Percentiles rank a stretch among this genome's conserved stretches.
These are phyloP conservation scores for Musca vetustissima DNA, from an alignment of 1,140 invertebrate genomes.

Conservation along the genomic window DNA sequence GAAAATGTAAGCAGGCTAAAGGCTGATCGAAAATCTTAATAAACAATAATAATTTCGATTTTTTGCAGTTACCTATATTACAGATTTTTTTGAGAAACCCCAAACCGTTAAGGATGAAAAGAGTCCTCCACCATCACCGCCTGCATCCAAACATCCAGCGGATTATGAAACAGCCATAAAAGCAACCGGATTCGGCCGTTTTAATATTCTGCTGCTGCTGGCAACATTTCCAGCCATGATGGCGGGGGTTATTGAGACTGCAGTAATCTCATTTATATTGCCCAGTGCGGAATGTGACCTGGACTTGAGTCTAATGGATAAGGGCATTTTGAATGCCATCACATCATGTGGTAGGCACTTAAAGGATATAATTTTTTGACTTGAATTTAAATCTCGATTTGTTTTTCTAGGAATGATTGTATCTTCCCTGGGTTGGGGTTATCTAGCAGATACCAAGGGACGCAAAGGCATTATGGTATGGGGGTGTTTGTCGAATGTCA, in stretches of 20 bases:
- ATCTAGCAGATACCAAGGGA: conserved; percentile 75
- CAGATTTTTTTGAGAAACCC: too few species aligned
- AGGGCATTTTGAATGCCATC: conserved; percentile 70
- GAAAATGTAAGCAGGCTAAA: too few species aligned
- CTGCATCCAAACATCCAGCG: conserved; percentile 45
- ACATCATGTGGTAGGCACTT: conserved; percentile 66
- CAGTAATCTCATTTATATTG: conserved; percentile 57
- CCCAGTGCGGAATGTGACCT: conserved; percentile 73
- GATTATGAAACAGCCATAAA: conserved; percentile 67
- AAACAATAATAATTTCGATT: too few species aligned
- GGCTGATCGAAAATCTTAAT: too few species aligned
- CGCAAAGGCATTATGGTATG: conserved; percentile 68
- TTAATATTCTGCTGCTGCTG: conserved; percentile 65
- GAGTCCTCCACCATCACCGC: neutral
- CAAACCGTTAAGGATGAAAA: neutral
- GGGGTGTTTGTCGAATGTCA: conserved; percentile 68
- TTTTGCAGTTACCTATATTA: too few species aligned
- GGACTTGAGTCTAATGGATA: conserved; percentile 63
- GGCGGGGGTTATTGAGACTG: neutral
- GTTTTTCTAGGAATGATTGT: conserved; percentile 70
- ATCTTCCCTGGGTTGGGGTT: conserved; percentile 81
- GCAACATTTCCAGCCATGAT: conserved; percentile 61
- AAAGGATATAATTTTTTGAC: neutral
- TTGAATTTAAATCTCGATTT: neutral
- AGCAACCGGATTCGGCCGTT: conserved; percentile 65